Percentiles rank a stretch among this genome's conserved stretches.
Evolutionary conservation across 2,888 invertebrate species (phyloP).

Genomic region (Ennomos fuscantarius): DNA sequence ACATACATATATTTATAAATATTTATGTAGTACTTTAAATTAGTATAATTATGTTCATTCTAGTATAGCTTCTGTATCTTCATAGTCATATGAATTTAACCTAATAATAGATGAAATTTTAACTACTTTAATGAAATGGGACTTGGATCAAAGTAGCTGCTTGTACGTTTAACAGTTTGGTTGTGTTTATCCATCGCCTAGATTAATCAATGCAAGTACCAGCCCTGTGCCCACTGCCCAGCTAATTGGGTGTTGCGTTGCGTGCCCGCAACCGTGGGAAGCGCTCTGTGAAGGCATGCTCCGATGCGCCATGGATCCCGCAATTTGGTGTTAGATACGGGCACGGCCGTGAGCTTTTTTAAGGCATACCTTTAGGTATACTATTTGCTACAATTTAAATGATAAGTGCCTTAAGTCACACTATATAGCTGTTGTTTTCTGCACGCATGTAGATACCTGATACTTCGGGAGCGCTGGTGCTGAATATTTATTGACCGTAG

Average conservation of each 20-base stretch:
- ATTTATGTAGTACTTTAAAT: too few relatives aligned
- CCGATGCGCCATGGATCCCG: slow-evolving; percentile 43
- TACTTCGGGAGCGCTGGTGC: slow-evolving; percentile 3
- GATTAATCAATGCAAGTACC: slow-evolving; percentile 1
- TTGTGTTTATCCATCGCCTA: not conserved
- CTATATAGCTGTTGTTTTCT: slow-evolving; percentile 25
- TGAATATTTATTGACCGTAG: slow-evolving; percentile 18
- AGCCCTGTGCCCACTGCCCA: slow-evolving; percentile 36
- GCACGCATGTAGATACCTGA: slow-evolving; percentile 26
- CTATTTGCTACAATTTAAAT: slow-evolving; percentile 36
- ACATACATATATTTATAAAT: too few relatives aligned
- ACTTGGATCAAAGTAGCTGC: slow-evolving; percentile 6
- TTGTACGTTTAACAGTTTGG: not conserved
- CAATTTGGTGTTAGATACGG: slow-evolving; percentile 70
- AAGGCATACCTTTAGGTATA: slow-evolving; percentile 22
- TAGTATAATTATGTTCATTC: too few relatives aligned
- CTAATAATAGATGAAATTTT: too few relatives aligned
- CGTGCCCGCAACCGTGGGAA: slow-evolving; percentile 78
- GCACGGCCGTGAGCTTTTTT: slow-evolving; percentile 46
- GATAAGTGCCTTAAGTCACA: slow-evolving; percentile 39
- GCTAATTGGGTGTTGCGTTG: slow-evolving; percentile 65
- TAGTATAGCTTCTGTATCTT: too few relatives aligned
- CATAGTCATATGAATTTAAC: too few relatives aligned
- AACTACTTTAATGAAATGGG: too few relatives aligned
- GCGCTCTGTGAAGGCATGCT: slow-evolving; percentile 63